phyloP scores from a whole-genome alignment of 2,797 vertebrate species.

The Gorsachius magnificus region DNA sequence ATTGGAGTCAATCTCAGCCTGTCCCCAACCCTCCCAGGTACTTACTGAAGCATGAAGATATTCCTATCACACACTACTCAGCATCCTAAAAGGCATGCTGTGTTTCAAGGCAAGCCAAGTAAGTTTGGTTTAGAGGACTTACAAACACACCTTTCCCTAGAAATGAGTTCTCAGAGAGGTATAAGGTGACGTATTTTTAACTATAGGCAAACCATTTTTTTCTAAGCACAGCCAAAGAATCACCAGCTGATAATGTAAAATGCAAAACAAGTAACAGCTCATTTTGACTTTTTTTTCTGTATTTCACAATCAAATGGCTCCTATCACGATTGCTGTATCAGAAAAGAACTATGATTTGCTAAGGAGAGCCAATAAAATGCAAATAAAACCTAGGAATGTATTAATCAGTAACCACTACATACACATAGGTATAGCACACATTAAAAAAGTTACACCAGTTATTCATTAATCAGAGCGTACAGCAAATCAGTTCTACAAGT shows the following conservation, averaged over 20 bases:
- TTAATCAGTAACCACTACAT: slow-evolving; percentile 49
- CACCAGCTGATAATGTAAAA: background rate
- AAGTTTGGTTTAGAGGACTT: background rate
- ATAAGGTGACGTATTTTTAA: background rate
- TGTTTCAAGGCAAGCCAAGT: background rate
- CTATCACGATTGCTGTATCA: background rate
- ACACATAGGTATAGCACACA: background rate
- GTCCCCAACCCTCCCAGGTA: background rate
- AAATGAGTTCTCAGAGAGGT: background rate
- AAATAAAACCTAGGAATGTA: background rate
- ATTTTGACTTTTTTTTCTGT: background rate
- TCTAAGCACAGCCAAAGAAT: background rate
- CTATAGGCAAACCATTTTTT: background rate
- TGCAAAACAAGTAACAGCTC: background rate
- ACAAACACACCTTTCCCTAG: background rate
- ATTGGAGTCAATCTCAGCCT: background rate
- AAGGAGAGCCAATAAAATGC: background rate
- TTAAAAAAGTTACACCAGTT: background rate
- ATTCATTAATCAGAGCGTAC: slow-evolving; percentile 14
- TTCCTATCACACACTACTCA: background rate
- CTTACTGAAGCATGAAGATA: background rate
- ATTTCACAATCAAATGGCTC: background rate
- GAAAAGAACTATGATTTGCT: background rate
- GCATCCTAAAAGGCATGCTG: background rate
- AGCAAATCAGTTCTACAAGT: background rate